A percentile compares a stretch with the other conserved stretches of the same genome.
Conservation (phyloP, 2,888 invertebrate genomes). For the Drosophila pullipes region DNA sequence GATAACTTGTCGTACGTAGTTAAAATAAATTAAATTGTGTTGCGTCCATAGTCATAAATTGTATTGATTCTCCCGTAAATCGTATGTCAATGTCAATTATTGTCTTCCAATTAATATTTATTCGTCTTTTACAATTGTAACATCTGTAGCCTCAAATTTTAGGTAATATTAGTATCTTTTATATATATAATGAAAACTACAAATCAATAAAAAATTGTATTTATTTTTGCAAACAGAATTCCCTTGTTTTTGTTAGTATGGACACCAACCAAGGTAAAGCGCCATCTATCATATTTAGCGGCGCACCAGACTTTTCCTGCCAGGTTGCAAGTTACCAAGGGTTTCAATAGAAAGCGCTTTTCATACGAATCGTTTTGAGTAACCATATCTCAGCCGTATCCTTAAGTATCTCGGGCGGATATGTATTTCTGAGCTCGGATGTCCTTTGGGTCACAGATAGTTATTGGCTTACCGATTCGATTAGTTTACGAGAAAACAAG, state of each 20-base stretch:
- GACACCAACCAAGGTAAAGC: not conserved
- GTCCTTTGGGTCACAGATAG: too few species aligned
- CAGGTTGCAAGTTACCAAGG: too few species aligned
- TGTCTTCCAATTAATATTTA: constrained; percentile 63
- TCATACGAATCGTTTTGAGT: not conserved
- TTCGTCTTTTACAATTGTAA: constrained; percentile 21
- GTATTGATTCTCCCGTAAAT: constrained; percentile 14
- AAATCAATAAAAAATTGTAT: constrained; percentile 3
- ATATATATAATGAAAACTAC: constrained; percentile 16
- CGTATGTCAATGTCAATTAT: constrained; percentile 46
- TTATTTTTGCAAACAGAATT: constrained; percentile 11
- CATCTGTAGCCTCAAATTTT: constrained; percentile 54
- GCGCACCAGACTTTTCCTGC: not conserved
- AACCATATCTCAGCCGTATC: not conserved
- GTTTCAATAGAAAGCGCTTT: not conserved
- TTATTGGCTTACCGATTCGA: too few species aligned
- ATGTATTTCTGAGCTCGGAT: not conserved
- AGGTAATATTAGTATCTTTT: constrained; percentile 38
- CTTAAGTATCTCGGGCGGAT: accelerated
- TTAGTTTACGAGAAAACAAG: too few species aligned
- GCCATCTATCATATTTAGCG: constrained; percentile 6
- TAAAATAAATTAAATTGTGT: constrained; percentile 29
- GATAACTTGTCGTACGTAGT: constrained; percentile 37
- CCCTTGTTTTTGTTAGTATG: not conserved
- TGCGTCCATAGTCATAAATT: constrained; percentile 70